Base-by-base conservation (phyloP, 2,888 invertebrate genomes). In the Helleia helle region DNA sequence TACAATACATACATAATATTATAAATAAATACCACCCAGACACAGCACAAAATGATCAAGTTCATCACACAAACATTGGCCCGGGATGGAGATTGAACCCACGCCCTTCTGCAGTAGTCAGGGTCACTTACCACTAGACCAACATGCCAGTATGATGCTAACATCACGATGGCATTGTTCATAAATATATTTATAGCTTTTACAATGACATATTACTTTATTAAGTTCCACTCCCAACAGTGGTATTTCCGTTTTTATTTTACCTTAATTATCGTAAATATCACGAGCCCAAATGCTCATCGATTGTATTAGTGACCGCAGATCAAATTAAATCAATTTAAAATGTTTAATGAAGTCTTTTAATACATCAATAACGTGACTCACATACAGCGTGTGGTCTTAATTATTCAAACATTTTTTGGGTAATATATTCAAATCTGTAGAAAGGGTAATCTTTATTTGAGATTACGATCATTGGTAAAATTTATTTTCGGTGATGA, bases 311-410 rank as follows among this genome's bases (percentile, higher is more conserved):
- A 5, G 22, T 8, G 22, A 22, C 22, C 22, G 22, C 22, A 22
- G 22, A 18, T 34, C 34, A 6, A 34, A 18, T 34, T 12, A 31
- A 17, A 7, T 17, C 6, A 34, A 34, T 17, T 11, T 31, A 31
- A 31, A 31, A 31, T n/a, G n/a, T 22, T 22, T 12, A 34, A 34
- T 34, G 15, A 34, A 34, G 34, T 11, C 34, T 34, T 31, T 17
- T 12, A 8, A 22, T 22, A 34, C 11, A 34, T 34, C 34, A 34
- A 22, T 13, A 34, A 4, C 11, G 4, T 34, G 34, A 34, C n/a
- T 34, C 34, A 34, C 12, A 7, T 8, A 22, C 15, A 12, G 7
- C 12, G 34, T 34, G 34, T 34, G 34, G 34, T 22, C 34, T 34
- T 22, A 22, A 34, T 34, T 34, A 34, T 11, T 34, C 34, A 22